Percentiles rank a stretch among this genome's conserved stretches.
phyloP scores from a whole-genome alignment of 2,797 vertebrate genomes.

The Acestrorhynchus altus region DNA sequence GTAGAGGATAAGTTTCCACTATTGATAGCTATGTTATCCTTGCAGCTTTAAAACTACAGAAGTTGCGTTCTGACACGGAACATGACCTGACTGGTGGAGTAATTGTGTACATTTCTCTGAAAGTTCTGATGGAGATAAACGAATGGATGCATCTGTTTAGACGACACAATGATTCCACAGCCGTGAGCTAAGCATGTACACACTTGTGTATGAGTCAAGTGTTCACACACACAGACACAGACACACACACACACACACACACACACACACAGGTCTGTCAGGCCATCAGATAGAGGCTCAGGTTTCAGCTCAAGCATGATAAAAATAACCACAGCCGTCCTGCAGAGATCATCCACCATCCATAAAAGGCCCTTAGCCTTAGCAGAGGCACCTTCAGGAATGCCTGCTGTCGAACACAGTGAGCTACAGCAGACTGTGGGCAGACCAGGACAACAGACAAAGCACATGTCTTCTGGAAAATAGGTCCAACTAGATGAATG shows the following conservation, averaged over 20 bases:
- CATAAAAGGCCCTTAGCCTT: conserved; percentile 43
- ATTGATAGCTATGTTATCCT: too few relatives aligned
- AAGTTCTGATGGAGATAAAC: not conserved
- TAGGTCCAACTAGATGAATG: not conserved
- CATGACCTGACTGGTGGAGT: too few relatives aligned
- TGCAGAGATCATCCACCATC: conserved; percentile 29
- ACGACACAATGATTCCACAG: conserved; percentile 1
- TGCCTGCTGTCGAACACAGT: not conserved
- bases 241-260: conserved; percentile 3
- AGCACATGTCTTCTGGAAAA: not conserved
- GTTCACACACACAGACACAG: conserved; percentile 1
- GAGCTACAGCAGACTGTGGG: too few relatives aligned
- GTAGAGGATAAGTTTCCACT: too few relatives aligned
- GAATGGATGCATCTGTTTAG: not conserved
- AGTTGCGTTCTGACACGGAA: too few relatives aligned
- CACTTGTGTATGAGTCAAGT: conserved; percentile 37
- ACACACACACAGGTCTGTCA: conserved; percentile 29
- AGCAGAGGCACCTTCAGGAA: conserved; percentile 20
- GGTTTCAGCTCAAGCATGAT: conserved; percentile 44
- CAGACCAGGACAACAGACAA: not conserved
- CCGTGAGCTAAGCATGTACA: conserved; percentile 24
- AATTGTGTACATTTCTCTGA: not conserved
- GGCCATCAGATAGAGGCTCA: not conserved
- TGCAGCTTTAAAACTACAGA: too few relatives aligned
- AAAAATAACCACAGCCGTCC: conserved; percentile 48